A percentile compares a stretch with the other conserved stretches of the same genome.
These are phyloP conservation scores for Bedellia somnulentella DNA, from an alignment of 2,888 invertebrate genomes.

Conservation along the genomic window DNA sequence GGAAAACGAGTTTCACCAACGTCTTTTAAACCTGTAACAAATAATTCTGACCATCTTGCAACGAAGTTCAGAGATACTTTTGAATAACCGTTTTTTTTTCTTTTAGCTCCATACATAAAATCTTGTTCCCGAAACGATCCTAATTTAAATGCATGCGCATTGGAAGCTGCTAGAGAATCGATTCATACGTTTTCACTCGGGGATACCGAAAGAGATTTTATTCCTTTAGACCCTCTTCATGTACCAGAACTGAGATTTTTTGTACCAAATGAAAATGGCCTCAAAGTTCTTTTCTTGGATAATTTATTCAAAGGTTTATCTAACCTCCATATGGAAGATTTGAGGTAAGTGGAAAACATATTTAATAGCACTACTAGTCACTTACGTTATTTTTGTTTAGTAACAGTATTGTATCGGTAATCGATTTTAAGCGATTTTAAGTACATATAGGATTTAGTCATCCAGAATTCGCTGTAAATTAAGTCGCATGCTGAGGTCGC, in stretches of 20 bases:
- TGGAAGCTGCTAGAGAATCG: constrained; percentile 26
- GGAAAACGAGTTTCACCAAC: too few relatives aligned
- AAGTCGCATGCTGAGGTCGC: too few relatives aligned
- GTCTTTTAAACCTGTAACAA: too few relatives aligned
- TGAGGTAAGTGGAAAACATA: constrained; percentile 21
- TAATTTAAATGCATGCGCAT: constrained; percentile 28
- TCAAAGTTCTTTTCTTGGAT: constrained; percentile 27
- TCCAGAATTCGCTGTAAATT: too few relatives aligned
- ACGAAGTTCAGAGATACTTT: too few relatives aligned
- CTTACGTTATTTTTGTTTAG: too few relatives aligned
- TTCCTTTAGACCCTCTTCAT: constrained; percentile 26
- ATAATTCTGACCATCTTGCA: too few relatives aligned
- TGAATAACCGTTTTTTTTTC: too few relatives aligned
- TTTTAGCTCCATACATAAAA: constrained; percentile 26
- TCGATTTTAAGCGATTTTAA: too few relatives aligned
- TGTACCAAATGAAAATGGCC: constrained; percentile 31
- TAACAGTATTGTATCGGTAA: too few relatives aligned
- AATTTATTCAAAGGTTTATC: constrained; percentile 32
- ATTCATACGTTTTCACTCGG: constrained; percentile 25
- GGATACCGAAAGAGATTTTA: constrained; percentile 20
- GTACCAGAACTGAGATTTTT: constrained; percentile 28
- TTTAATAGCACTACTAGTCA: too few relatives aligned
- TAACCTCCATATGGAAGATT: constrained; percentile 19
- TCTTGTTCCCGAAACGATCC: constrained; percentile 35
- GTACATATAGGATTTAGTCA: too few relatives aligned